These are phyloP conservation scores for Drosophila niveifrons DNA, from an alignment of 2,888 invertebrate genomes.

Conservation along the genomic window DNA sequence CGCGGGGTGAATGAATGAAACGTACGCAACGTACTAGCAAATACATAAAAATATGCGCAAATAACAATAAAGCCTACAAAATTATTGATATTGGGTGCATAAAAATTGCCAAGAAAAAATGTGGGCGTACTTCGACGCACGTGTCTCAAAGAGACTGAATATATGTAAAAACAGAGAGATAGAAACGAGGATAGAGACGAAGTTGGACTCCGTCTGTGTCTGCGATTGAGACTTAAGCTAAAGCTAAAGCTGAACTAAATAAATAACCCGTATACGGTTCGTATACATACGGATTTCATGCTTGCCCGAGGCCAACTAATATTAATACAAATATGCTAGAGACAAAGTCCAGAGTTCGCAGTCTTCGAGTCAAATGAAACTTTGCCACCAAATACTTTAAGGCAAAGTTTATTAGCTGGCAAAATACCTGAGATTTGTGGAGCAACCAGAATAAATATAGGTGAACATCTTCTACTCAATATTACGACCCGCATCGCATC, in stretches of 20 bases:
- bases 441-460: conserved; percentile 30
- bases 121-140: conserved; percentile 54
- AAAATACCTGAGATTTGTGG: conserved; percentile 79
- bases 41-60: conserved; percentile 79
- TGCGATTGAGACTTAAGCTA: not conserved
- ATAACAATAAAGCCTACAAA: conserved; percentile 79
- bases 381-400: conserved; percentile 72
- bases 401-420: conserved; percentile 77
- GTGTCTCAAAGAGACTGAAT: conserved; percentile 19
- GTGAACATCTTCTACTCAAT: conserved; percentile 17
- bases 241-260: conserved; percentile 51
- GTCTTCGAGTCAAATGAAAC: conserved; percentile 30
- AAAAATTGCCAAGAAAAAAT: conserved; percentile 67
- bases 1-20: not conserved
- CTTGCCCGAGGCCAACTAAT: conserved; percentile 65
- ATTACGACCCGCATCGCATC: not conserved
- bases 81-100: conserved; percentile 77
- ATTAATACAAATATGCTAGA: conserved; percentile 73
- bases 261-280: conserved; percentile 63
- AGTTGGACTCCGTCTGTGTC: conserved; percentile 2
- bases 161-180: not conserved
- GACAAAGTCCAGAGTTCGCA: conserved; percentile 23
- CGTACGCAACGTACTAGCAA: conserved; percentile 35
- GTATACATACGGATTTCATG: conserved; percentile 39
- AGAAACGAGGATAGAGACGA: not conserved